Base-by-base conservation (phyloP, 2,888 invertebrate genomes). In the Neelides folsomi region DNA sequence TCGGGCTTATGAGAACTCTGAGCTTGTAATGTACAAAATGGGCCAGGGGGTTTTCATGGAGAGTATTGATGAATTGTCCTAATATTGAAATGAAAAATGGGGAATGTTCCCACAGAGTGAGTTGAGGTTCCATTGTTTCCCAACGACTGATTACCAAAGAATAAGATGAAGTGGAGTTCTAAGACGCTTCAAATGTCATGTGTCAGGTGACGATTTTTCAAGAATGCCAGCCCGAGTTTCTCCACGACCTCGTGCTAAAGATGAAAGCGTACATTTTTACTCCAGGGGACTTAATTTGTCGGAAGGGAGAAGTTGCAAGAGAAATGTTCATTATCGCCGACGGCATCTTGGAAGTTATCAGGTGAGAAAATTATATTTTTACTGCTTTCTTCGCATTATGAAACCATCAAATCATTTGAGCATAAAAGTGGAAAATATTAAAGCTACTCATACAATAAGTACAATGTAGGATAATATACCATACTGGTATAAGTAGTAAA, bases 321-420 rank as follows among this genome's bases (percentile, higher is more conserved):
- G 94, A 95, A 73, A 95, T 95, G 94, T 95, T 94, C 69, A 95
- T 95, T 66, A 94, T 95, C 68, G 94, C 94, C 4, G 94, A 94
- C 70, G 95, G 94, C 8, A 90, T 94, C 66, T 75, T 94, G 51
- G 93, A 94, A 73, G 93, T 94, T 12, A 82, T 93, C 54, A 76
- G 76, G 77, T 77, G 66, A 62, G 52, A 35, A 15, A 15, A 9
- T 44, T 27, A 10, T 27, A 36, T 20, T 47, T 36, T 19, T 1
- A 48, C 15, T 35, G 20, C 27, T 39, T 38, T 2, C 2, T 48
- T 19, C n/a, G n/a, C n/a, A n/a, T n/a, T n/a, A n/a, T n/a, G n/a
- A n/a, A n/a, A n/a, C n/a, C n/a, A n/a, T n/a, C 27, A 27, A 20
- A 15, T 15, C 15, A 27, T 34, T 7, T 46, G 27, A 46, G 34